Evolutionary conservation across 2,797 vertebrate genomes (phyloP).

Genomic region (Gobionotothen gibberifrons): DNA sequence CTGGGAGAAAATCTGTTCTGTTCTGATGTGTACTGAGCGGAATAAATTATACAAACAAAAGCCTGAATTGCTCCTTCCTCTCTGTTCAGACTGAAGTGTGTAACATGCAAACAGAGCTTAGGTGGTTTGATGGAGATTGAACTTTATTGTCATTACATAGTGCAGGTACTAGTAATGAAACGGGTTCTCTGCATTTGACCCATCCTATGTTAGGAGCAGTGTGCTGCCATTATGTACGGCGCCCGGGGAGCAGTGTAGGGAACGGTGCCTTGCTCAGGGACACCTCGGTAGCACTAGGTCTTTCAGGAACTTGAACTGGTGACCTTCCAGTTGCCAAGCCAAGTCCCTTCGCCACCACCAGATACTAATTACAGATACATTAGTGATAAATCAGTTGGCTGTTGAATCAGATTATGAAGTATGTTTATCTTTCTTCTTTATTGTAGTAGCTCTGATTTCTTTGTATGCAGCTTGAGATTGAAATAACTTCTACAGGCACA

Average conservation of each 20-base stretch:
- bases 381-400: not conserved
- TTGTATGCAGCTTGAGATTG: not conserved
- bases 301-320: too few species aligned
- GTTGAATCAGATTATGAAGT: conserved; percentile 4
- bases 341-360: too few species aligned
- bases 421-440: not conserved
- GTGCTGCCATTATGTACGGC: too few species aligned
- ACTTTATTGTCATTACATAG: too few species aligned
- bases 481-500: not conserved
- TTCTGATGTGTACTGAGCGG: not conserved
- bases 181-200: too few species aligned
- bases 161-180: too few species aligned
- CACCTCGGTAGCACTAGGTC: too few species aligned
- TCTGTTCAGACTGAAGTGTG: not conserved
- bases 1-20: not conserved
- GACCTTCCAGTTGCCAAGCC: too few species aligned
- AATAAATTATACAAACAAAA: not conserved
- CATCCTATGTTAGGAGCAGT: too few species aligned
- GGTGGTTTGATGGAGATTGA: not conserved
- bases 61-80: not conserved
- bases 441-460: not conserved
- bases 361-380: not conserved
- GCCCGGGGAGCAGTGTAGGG: too few species aligned
- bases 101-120: not conserved
- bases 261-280: too few species aligned